These are phyloP conservation scores for Acomys russatus DNA, from an alignment of 2,797 vertebrate genomes.

Conservation along the genomic window DNA sequence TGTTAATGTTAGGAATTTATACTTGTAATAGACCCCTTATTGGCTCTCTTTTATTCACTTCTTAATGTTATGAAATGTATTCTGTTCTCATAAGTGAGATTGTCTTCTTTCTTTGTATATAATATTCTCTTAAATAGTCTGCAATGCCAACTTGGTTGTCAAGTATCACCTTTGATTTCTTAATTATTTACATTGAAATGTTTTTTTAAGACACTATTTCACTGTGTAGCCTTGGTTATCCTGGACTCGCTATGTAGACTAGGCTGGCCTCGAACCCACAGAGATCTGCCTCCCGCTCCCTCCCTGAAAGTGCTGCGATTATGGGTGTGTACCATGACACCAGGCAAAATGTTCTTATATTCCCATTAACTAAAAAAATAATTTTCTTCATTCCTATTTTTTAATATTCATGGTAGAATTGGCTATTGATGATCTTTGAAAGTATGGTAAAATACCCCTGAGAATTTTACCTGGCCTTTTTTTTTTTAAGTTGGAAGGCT, in stretches of 20 bases:
- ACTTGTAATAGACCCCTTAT: background rate
- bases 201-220: no score
- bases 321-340: no score
- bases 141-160: background rate
- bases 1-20: background rate
- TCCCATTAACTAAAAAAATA: background rate
- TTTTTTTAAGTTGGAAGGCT: no score
- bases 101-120: background rate
- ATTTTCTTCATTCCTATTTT: background rate
- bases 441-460: background rate
- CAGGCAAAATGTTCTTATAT: background rate
- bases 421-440: background rate
- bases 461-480: background rate
- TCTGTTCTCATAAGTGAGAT: background rate
- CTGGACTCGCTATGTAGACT: no score
- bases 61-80: background rate
- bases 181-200: background rate
- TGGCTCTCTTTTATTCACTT: background rate
- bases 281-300: no score
- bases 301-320: no score
- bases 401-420: background rate
- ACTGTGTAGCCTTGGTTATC: no score
- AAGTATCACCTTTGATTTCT: background rate
- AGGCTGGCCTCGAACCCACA: no score
- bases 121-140: background rate